phyloP scores from a whole-genome alignment of 2,797 vertebrate species.

The Craterocephalus amniculus region DNA sequence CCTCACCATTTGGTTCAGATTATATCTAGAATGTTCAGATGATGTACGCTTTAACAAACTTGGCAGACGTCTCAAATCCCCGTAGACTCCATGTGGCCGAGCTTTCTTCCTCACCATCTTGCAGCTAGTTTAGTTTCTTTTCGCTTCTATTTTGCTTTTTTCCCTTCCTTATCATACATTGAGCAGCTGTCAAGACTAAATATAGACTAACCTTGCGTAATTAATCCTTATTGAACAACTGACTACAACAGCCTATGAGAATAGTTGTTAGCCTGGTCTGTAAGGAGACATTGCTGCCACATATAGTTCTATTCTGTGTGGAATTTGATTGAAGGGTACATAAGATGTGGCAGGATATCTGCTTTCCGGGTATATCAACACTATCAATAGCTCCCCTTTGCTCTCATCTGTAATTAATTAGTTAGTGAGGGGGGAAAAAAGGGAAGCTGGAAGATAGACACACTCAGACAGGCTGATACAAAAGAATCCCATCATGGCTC shows the following conservation, averaged over 20 bases:
- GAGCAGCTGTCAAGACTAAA: conserved; percentile 38
- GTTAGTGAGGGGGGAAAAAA: conserved; percentile 31
- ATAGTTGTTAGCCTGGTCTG: conserved; percentile 6
- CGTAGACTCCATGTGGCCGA: conserved; percentile 41
- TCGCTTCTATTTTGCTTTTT: background rate
- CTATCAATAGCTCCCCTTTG: conserved; percentile 46
- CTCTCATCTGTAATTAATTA: conserved; percentile 53
- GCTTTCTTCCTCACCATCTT: conserved; percentile 50
- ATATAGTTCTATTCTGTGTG: conserved; percentile 9
- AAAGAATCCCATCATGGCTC: conserved; percentile 54
- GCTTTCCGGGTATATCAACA: conserved; percentile 22
- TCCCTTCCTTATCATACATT: conserved; percentile 38
- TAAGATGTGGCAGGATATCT: conserved; percentile 38
- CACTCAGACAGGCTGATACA: conserved; percentile 40
- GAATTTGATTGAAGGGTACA: conserved; percentile 27
- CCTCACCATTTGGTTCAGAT: conserved; percentile 74
- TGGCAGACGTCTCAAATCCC: conserved; percentile 59
- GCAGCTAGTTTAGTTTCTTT: conserved; percentile 16
- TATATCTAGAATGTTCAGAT: conserved; percentile 75
- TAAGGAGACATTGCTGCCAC: background rate
- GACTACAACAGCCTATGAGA: conserved; percentile 7
- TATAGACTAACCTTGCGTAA: conserved; percentile 45
- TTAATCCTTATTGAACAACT: conserved; percentile 46
- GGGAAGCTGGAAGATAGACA: conserved; percentile 34
- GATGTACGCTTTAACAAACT: conserved; percentile 65